A percentile compares a stretch with the other conserved stretches of the same genome.
These are phyloP conservation scores for Indicator maculatus DNA, from an alignment of 2,113 vertebrate genomes.

Conservation along the genomic window DNA sequence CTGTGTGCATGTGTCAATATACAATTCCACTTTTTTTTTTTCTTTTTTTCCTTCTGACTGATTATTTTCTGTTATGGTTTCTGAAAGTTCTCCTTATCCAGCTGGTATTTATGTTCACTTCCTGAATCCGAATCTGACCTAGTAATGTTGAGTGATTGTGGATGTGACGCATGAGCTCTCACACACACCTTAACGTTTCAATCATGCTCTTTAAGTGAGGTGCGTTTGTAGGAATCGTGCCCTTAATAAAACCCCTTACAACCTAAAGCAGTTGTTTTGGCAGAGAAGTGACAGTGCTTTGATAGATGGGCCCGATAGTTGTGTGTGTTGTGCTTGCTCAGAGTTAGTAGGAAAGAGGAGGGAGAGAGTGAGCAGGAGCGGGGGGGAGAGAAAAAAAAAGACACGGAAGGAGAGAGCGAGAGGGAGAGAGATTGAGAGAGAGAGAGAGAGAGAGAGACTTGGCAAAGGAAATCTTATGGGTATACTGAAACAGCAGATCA, in stretches of 20 bases:
- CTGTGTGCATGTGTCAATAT: not conserved
- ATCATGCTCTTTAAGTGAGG: conserved; percentile 49
- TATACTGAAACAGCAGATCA: conserved; percentile 76
- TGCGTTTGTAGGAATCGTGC: conserved; percentile 56
- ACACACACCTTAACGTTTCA: conserved; percentile 59
- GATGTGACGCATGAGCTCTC: conserved; percentile 65
- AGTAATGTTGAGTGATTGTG: conserved; percentile 65
- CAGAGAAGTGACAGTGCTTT: conserved; percentile 54
- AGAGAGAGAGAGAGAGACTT: conserved; percentile 49
- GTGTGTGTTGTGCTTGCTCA: conserved; percentile 68
- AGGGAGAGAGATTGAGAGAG: conserved; percentile 42
- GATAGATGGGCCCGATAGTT: conserved; percentile 72
- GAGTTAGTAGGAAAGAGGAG: conserved; percentile 68
- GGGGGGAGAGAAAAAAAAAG: conserved; percentile 55
- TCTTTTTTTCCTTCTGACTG: not conserved
- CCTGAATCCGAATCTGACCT: conserved; percentile 59
- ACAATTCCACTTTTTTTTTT: not conserved
- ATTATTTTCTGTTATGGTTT: conserved; percentile 39
- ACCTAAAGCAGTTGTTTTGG: conserved; percentile 67
- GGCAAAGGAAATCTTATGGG: conserved; percentile 74
- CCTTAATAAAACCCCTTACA: conserved; percentile 65
- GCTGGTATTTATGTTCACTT: conserved; percentile 73
- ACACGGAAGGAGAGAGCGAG: conserved; percentile 58
- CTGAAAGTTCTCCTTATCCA: conserved; percentile 46
- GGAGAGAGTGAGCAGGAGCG: conserved; percentile 48